Evolutionary conservation across 2,888 invertebrate genomes (phyloP).

Genomic region (Agapostemon virescens): DNA sequence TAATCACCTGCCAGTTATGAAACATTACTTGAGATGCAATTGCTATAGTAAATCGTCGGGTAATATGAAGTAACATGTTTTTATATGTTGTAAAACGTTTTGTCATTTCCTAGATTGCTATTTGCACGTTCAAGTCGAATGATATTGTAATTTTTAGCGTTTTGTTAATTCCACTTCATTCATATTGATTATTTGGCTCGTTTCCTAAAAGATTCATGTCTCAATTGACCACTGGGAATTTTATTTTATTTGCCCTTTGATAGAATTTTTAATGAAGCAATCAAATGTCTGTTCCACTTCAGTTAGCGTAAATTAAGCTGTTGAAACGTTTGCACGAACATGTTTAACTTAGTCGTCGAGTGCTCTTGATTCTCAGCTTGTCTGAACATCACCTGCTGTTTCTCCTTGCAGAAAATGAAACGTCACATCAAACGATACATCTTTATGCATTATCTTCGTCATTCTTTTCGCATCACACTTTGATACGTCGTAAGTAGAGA

Average conservation of each 20-base stretch:
- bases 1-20: neutral
- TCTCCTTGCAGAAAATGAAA: neutral
- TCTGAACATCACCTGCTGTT: neutral
- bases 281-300: neutral
- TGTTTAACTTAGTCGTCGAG: neutral
- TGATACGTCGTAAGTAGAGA: neutral
- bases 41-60: neutral
- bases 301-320: neutral
- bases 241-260: neutral
- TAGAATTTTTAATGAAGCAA: neutral
- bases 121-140: neutral
- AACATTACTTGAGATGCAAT: neutral
- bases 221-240: no score
- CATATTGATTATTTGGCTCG: neutral
- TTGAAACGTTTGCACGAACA: neutral
- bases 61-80: neutral
- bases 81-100: neutral
- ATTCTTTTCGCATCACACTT: neutral
- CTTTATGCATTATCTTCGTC: neutral
- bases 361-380: neutral
- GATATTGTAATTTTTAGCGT: no score
- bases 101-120: neutral
- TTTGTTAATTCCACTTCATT: conserved; percentile 9
- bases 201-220: neutral
- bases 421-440: neutral